Evolutionary conservation across 1,140 invertebrate genomes (phyloP).

Genomic region (Thaumetopoea pityocampa): DNA sequence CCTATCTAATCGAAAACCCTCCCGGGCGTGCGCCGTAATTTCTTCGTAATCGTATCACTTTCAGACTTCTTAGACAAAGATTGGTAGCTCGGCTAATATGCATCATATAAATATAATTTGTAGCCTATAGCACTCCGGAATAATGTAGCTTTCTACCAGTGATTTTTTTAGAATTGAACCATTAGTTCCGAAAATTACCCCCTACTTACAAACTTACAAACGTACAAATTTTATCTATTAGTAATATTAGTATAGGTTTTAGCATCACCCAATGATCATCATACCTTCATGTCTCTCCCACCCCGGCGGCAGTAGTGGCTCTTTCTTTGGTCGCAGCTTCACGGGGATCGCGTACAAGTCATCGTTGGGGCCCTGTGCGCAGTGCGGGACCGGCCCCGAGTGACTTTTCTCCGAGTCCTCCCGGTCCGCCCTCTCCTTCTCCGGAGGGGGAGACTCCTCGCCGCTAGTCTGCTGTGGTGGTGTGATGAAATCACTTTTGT

Average conservation of each 20-base stretch:
- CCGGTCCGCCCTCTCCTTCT: constrained; percentile 70
- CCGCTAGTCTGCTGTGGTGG: constrained; percentile 62
- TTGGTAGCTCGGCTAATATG: no score
- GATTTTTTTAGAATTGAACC: no score
- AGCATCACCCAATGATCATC: background rate
- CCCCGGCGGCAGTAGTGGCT: constrained; percentile 82
- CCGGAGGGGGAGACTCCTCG: constrained; percentile 66
- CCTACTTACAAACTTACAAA: no score
- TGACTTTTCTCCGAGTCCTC: constrained; percentile 75
- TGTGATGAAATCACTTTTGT: constrained; percentile 65
- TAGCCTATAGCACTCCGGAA: no score
- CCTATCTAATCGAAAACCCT: no score
- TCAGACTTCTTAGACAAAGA: no score
- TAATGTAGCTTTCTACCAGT: no score
- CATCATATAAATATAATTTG: no score
- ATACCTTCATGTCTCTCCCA: constrained; percentile 96
- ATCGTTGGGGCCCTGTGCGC: constrained; percentile 82
- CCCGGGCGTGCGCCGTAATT: no score
- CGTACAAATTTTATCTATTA: no score
- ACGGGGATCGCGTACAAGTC: constrained; percentile 86
- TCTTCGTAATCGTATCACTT: no score
- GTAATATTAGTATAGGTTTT: background rate
- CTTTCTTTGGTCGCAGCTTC: constrained; percentile 77
- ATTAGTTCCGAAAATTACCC: no score
- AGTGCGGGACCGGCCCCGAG: constrained; percentile 79